phyloP scores from a whole-genome alignment of 2,888 invertebrate species.

The Coelogynopora nodosa region DNA sequence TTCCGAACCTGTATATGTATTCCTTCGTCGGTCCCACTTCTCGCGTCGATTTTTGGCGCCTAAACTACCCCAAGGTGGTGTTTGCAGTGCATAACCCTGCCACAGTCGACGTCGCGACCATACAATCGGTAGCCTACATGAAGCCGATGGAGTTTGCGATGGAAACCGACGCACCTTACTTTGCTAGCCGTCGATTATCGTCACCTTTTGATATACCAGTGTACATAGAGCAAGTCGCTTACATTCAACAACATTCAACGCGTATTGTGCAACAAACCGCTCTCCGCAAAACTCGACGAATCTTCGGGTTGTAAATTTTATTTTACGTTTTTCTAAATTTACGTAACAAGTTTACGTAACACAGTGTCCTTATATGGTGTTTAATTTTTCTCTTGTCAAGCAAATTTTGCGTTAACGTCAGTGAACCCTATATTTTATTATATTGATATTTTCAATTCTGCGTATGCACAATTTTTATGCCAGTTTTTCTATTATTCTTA shows the following conservation, averaged over 20 bases:
- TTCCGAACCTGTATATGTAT: not conserved
- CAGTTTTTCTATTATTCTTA: no score
- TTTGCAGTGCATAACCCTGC: not conserved
- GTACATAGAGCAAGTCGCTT: not conserved
- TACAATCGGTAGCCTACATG: not conserved
- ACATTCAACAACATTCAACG: not conserved
- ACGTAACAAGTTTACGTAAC: no score
- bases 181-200: not conserved
- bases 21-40: not conserved
- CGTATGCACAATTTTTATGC: no score
- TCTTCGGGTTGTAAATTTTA: no score
- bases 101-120: not conserved
- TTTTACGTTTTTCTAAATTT: no score
- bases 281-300: no score
- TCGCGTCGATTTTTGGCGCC: not conserved
- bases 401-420: no score
- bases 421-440: no score
- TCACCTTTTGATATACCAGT: not conserved
- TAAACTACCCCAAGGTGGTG: not conserved
- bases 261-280: no score
- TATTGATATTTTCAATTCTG: no score
- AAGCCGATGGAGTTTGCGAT: not conserved
- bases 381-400: no score
- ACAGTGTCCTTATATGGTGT: no score
- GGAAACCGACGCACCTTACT: not conserved